Base-by-base conservation (phyloP, 2,888 invertebrate species). In the Epinotia nisella region DNA sequence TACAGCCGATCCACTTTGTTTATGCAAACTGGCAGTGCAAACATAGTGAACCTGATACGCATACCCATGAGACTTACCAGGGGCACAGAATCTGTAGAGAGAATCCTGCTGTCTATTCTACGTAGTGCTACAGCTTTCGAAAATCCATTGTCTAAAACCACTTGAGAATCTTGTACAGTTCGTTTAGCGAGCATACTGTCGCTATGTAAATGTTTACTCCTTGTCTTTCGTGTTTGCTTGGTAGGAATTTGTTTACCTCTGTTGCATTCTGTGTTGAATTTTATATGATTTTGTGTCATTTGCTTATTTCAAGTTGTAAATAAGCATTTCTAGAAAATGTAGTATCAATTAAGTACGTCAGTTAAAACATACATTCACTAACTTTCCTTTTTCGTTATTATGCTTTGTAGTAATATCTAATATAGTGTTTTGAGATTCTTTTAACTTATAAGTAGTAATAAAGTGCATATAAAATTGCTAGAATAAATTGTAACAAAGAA, bases 91-190 rank as follows among this genome's bases (percentile, higher is more conserved):
- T 49, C 66, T 67, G 13, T 35, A 61, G 19, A 41, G 45, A 66
- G 41, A 67, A 39, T 60, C 39, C 59, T 11, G 19, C 51, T 19
- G 35, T 35, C 35, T 24, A 35, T 45, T 29, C 35, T 39, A 68
- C 60, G 51, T 41, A 59, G 24, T 49, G 59, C 49, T 53, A 49
- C 53, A 41, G 70, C 60, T 62, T 62, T 70, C 61, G 45, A 61
- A 55, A 24, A 45, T 61, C 41, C 55, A 70, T 55, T 62, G 61
- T 70, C 59, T 69, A 35, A 67, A 70, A 61, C 55, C 70, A 69
- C 68, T 69, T 60, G 68, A 60, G 68, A 60, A 10, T 60, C 59
- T 17, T 49, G 51, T 10, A 53, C 19, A 53, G 53, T 19, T 53
- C 53, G 53, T 53, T 53, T 53, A 35, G 35, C 59, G 45, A 15